Evolutionary conservation across 2,113 vertebrate genomes (phyloP).

Genomic region (Dasyornis broadbenti): DNA sequence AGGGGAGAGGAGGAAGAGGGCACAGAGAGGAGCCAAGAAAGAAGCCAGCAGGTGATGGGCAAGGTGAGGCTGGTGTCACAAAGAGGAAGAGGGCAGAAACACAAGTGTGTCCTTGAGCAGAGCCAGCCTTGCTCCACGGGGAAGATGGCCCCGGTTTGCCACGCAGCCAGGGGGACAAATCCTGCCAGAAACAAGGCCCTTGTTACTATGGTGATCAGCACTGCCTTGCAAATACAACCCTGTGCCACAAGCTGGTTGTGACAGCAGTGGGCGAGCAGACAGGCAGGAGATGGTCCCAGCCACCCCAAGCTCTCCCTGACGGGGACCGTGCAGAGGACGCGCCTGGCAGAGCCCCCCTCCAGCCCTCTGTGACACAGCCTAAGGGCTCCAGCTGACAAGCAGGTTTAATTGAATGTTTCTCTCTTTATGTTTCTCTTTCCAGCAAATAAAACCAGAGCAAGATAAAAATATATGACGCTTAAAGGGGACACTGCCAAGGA

Average conservation of each 20-base stretch:
- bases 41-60: background rate
- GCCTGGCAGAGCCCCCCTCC: background rate
- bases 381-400: background rate
- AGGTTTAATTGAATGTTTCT: constrained; percentile 46
- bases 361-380: fast-evolving
- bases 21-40: background rate
- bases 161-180: background rate
- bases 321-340: background rate
- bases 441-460: constrained; percentile 21
- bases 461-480: constrained; percentile 58
- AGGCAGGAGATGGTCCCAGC: background rate
- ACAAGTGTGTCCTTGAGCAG: fast-evolving
- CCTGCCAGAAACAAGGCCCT: background rate
- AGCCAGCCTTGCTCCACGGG: background rate
- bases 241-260: background rate
- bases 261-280: fast-evolving
- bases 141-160: fast-evolving
- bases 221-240: background rate
- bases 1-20: background rate
- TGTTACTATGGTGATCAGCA: background rate
- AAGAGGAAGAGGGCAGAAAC: background rate
- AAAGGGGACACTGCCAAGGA: constrained; percentile 37
- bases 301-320: fast-evolving
- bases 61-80: background rate
- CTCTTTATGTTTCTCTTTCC: constrained; percentile 36